phyloP scores from a whole-genome alignment of 2,113 vertebrate genomes.

The Brachypteracias leptosomus region DNA sequence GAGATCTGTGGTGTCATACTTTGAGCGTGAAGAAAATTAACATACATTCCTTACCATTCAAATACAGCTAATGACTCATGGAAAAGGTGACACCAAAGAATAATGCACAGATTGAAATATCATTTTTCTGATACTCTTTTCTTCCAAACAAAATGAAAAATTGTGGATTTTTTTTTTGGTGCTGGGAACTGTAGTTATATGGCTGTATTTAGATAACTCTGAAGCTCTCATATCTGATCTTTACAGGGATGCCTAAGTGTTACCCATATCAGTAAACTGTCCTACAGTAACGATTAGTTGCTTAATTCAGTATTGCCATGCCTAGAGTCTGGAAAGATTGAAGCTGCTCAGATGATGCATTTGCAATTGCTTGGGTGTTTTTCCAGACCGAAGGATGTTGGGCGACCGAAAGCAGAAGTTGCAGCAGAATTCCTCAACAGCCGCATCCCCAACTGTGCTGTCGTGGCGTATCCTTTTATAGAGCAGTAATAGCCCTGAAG shows the following conservation, averaged over 20 bases:
- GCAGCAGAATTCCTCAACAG: constrained; percentile 93
- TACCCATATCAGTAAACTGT: background rate
- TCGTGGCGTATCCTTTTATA: constrained; percentile 91
- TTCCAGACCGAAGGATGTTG: constrained; percentile 89
- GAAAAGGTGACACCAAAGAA: background rate
- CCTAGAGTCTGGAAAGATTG: background rate
- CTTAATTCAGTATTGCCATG: background rate
- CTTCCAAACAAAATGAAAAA: background rate
- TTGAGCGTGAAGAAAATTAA: background rate
- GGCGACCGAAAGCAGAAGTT: constrained; percentile 93
- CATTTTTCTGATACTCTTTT: background rate
- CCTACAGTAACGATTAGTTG: background rate
- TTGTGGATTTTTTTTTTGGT: background rate
- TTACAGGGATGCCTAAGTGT: background rate
- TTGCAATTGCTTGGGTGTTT: constrained; percentile 42
- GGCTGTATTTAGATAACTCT: background rate
- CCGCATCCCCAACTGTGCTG: constrained; percentile 88
- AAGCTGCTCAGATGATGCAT: background rate
- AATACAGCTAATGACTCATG: background rate
- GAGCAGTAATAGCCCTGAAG: background rate
- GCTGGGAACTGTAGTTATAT: background rate
- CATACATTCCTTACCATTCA: background rate
- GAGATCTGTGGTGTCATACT: background rate
- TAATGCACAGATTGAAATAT: background rate
- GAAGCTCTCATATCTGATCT: background rate